Conservation (phyloP, 2,888 invertebrate species). For the Apodemia duryi region DNA sequence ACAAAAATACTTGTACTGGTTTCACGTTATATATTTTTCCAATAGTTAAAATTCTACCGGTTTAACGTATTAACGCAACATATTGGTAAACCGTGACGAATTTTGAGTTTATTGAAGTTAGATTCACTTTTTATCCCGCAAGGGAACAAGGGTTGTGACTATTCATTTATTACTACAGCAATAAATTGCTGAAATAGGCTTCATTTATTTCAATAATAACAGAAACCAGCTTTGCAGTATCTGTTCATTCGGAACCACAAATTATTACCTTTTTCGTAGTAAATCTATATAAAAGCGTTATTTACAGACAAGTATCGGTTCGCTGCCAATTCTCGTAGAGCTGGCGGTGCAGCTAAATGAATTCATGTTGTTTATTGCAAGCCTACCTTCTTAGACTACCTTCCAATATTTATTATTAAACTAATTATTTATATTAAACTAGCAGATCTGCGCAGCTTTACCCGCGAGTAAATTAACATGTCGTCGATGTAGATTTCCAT, state of each 20-base stretch:
- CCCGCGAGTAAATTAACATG: too few relatives aligned
- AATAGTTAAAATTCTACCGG: too few relatives aligned
- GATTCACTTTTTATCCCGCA: neutral
- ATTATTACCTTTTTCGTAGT: neutral
- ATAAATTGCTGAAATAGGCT: conserved; percentile 1
- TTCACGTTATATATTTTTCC: too few relatives aligned
- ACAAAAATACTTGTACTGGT: too few relatives aligned
- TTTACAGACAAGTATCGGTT: conserved; percentile 9
- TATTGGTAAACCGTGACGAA: neutral
- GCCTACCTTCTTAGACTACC: neutral
- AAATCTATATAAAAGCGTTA: conserved; percentile 9
- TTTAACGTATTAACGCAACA: too few relatives aligned
- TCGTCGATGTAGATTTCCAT: too few relatives aligned
- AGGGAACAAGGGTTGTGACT: neutral
- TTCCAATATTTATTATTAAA: neutral
- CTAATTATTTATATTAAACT: too few relatives aligned
- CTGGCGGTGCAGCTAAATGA: neutral
- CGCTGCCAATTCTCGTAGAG: conserved; percentile 4
- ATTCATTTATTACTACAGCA: neutral
- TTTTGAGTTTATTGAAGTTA: neutral
- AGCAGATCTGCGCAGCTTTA: too few relatives aligned
- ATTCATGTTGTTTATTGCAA: neutral
- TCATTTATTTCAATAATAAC: conserved; percentile 12
- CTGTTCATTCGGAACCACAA: conserved; percentile 4
- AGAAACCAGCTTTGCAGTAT: conserved; percentile 6